Evolutionary conservation across 2,113 vertebrate species (phyloP).

Genomic region (Choloepus hoffmanni): DNA sequence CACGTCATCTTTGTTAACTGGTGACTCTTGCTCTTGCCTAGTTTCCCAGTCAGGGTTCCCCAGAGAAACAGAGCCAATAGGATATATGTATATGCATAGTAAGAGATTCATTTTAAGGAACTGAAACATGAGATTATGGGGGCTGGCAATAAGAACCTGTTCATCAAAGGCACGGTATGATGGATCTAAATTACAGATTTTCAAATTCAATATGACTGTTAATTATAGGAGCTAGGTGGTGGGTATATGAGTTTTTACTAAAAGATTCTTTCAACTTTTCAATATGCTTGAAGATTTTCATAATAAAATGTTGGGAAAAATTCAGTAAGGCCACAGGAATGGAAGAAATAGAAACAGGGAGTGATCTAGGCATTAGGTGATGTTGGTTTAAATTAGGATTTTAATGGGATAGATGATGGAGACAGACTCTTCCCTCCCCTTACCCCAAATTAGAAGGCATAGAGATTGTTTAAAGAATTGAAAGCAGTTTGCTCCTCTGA

Average conservation of each 20-base stretch:
- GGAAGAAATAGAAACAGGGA: neutral
- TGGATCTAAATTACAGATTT: neutral
- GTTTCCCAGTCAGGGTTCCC: too few relatives aligned
- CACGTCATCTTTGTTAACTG: neutral
- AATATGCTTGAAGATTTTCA: neutral
- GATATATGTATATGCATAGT: too few relatives aligned
- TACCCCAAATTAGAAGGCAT: neutral
- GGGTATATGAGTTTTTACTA: neutral
- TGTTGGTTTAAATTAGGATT: neutral
- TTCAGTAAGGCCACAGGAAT: neutral
- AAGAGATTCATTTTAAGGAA: too few relatives aligned
- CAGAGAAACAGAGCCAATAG: too few relatives aligned
- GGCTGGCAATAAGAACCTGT: neutral
- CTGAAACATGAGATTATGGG: too few relatives aligned
- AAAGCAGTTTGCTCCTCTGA: neutral
- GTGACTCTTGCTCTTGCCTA: neutral
- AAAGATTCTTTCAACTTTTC: neutral
- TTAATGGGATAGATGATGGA: neutral
- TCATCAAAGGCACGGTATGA: neutral
- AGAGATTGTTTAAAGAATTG: neutral
- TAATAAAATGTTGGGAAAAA: neutral
- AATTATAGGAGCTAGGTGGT: neutral
- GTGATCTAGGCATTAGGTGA: neutral
- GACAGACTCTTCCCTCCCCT: neutral
- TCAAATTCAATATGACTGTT: conserved; percentile 36